Evolutionary conservation across 2,888 invertebrate genomes (phyloP).

Genomic region (Sicus ferrugineus): DNA sequence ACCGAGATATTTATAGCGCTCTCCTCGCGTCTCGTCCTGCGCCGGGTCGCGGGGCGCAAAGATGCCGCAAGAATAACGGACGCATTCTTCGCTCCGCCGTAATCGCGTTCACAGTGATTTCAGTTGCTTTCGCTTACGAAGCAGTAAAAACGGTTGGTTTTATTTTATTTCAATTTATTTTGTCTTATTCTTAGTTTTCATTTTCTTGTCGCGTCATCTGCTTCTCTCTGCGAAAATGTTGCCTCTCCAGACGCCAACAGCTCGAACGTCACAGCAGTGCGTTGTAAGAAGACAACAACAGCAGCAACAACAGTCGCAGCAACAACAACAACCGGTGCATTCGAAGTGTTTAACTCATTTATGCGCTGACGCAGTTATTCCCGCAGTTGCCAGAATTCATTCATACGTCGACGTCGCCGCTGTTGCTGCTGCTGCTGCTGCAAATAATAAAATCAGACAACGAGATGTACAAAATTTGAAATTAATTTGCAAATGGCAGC

Average conservation of each 20-base stretch:
- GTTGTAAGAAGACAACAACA: slow-evolving; percentile 11
- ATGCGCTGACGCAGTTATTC: slow-evolving; percentile 16
- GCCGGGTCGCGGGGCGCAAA: too few relatives aligned
- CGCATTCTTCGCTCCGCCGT: too few relatives aligned
- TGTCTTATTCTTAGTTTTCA: too few relatives aligned
- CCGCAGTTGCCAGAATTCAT: slow-evolving; percentile 4
- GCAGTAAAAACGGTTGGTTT: too few relatives aligned
- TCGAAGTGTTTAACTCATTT: slow-evolving; percentile 20
- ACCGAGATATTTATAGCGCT: too few relatives aligned
- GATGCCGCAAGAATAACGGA: too few relatives aligned
- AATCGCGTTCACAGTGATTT: too few relatives aligned
- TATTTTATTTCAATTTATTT: too few relatives aligned
- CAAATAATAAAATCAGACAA: slow-evolving; percentile 24
- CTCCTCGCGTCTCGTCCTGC: too few relatives aligned
- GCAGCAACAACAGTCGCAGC: slow-evolving; percentile 11
- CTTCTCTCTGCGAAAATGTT: background rate
- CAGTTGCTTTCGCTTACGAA: too few relatives aligned
- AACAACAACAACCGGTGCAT: slow-evolving; percentile 34
- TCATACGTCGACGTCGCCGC: slow-evolving; percentile 12
- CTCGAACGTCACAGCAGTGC: background rate
- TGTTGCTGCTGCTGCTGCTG: slow-evolving; percentile 15
- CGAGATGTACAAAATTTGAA: slow-evolving; percentile 25
- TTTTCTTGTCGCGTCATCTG: background rate
- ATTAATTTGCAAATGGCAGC: slow-evolving; percentile 1
- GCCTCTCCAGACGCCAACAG: background rate